These are phyloP conservation scores for Parapristionchus giblindavisi DNA, from an alignment of 2,888 invertebrate genomes.

Conservation along the genomic window DNA sequence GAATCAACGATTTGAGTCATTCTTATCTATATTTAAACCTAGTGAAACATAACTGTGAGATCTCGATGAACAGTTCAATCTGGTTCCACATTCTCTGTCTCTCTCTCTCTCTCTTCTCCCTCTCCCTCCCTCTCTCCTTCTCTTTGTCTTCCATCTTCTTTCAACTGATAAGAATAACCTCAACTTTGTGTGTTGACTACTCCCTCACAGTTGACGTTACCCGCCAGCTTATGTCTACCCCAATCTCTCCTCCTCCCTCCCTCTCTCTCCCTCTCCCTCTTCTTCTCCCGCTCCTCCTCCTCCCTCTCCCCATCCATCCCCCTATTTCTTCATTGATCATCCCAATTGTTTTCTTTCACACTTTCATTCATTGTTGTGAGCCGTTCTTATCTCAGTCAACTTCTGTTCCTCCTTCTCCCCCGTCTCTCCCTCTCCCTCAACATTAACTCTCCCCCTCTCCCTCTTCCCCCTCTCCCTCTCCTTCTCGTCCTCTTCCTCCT, in stretches of 20 bases:
- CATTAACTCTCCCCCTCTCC: neutral
- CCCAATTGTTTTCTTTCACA: slow-evolving; percentile 1
- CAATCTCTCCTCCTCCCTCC: neutral
- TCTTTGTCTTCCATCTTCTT: slow-evolving; percentile 1
- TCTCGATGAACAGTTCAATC: no score
- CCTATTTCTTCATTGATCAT: neutral
- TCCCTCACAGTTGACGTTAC: neutral
- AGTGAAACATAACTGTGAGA: no score
- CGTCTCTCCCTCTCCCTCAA: slow-evolving; percentile 9
- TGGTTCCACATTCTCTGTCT: no score
- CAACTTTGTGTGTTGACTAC: neutral
- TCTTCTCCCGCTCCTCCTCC: neutral
- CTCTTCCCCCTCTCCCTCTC: neutral
- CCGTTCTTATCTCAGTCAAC: neutral
- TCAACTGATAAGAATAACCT: neutral
- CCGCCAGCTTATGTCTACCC: neutral
- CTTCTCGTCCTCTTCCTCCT: neutral
- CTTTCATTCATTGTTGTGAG: neutral
- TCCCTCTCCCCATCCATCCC: neutral
- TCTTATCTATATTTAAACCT: no score
- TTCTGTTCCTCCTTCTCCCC: neutral
- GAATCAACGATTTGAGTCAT: neutral
- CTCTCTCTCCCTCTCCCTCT: neutral
- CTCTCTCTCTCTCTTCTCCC: neutral
- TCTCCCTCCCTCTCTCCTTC: neutral